Conservation (phyloP, 2,113 vertebrate species). For the Istiophorus platypterus region DNA sequence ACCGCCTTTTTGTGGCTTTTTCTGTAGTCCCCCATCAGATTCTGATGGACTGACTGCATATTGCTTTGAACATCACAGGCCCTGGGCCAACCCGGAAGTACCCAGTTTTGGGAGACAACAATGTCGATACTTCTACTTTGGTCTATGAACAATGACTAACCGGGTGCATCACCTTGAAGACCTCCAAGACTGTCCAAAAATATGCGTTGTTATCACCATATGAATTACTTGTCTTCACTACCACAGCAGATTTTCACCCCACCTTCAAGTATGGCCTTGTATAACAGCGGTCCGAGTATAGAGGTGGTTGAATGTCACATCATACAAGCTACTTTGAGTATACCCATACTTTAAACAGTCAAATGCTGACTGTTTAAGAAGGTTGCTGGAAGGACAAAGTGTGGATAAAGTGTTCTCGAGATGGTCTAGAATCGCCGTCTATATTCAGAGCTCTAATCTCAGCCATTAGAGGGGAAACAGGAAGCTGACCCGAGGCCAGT, state of each 20-base stretch:
- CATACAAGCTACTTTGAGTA: neutral
- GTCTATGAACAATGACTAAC: too few species aligned
- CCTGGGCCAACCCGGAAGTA: neutral
- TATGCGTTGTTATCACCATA: neutral
- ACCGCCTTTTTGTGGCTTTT: neutral
- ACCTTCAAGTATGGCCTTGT: neutral
- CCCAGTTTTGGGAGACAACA: neutral
- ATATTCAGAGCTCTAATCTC: constrained; percentile 80
- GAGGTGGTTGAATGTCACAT: neutral
- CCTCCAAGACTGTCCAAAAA: neutral
- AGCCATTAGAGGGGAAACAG: constrained; percentile 70
- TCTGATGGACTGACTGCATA: neutral
- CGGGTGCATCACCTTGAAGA: too few species aligned
- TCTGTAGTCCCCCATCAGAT: neutral
- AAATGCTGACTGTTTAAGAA: constrained; percentile 17
- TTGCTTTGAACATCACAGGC: neutral
- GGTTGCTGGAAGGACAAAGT: constrained; percentile 65
- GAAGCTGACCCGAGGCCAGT: constrained; percentile 73
- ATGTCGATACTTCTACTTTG: too few species aligned
- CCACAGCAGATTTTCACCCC: neutral
- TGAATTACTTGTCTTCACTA: too few species aligned
- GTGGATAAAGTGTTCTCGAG: constrained; percentile 75
- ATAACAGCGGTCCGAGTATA: neutral
- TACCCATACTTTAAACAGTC: neutral
- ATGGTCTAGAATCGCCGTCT: constrained; percentile 69